These are phyloP conservation scores for Zosterops japonicus DNA, from an alignment of 2,113 vertebrate genomes.

Conservation along the genomic window DNA sequence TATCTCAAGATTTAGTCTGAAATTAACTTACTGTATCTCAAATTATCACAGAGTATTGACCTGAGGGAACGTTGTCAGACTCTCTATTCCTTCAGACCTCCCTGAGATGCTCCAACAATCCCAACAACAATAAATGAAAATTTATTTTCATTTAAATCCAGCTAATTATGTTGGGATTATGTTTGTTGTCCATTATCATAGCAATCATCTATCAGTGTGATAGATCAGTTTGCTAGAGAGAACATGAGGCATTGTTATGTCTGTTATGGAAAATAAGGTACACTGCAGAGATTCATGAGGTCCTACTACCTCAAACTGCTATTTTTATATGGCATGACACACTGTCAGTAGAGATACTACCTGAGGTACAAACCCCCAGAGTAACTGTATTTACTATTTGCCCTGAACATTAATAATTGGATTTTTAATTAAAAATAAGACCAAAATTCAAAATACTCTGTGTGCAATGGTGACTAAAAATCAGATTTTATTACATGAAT, in stretches of 20 bases:
- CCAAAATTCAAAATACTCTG: background rate
- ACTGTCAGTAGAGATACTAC: background rate
- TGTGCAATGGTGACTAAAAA: background rate
- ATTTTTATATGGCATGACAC: background rate
- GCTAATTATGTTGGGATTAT: background rate
- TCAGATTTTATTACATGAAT: background rate
- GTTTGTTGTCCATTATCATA: background rate
- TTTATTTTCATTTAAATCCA: background rate
- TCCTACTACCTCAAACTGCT: background rate
- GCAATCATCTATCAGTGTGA: background rate
- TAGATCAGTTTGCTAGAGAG: background rate
- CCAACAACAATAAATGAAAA: background rate
- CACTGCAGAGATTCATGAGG: background rate
- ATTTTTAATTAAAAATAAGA: background rate
- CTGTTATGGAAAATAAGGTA: background rate
- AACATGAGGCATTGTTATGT: background rate
- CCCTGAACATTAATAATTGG: background rate
- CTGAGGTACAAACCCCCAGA: background rate
- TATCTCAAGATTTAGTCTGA: background rate
- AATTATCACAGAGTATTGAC: background rate
- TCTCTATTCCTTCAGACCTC: background rate
- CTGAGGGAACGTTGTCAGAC: background rate
- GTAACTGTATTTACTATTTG: background rate
- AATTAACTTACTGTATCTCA: background rate
- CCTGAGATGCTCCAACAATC: background rate